Evolutionary conservation across 2,113 vertebrate genomes (phyloP), one percentile per base, ranked within the genome.

Genomic region (Myrmecobius fasciatus): DNA sequence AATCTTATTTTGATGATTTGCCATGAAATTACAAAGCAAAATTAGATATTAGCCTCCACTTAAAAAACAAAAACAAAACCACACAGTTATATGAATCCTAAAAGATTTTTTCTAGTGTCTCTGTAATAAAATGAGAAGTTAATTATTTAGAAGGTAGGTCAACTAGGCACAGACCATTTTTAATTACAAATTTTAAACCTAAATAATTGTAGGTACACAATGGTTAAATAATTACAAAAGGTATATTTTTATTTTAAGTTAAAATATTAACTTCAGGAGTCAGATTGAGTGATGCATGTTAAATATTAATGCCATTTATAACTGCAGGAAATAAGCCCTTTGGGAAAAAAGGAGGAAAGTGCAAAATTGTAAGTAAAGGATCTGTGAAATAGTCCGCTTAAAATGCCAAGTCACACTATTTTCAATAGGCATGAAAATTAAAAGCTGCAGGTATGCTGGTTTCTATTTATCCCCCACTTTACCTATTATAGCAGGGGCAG

Each of bases 351-450:
- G 53, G 60, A 3, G 28, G 89, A 31, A 3, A 36, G 24, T 47
- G 0, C 8, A 3, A 0, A 1, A 89, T 25, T 52, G 47, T 89
- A 92, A n/a, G 91, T 20, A 53, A 97, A 94, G 93, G 31, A 60
- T 92, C 90, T 53, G 1, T 26, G 94, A 31, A 89, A 96, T 48
- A 9, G 31, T 52, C 46, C 92, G 95, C 94, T 94, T 92, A 95
- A 94, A 97, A 98, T 94, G 96, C 88, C 26, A 53, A 90, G 92
- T 94, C 96, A 97, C 92, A 90, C 49, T 31, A 53, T 53, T 83
- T 92, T 92, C 25, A 95, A 96, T 43, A 36, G n/a, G 83, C 94
- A 53, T 51, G 47, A 94, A 91, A 93, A 95, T n/a, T 91, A 95
- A 96, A 11, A 67, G 52, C 83, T 94, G 91, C 1, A 48, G 8